A percentile compares a stretch with the other conserved stretches of the same genome.
Evolutionary conservation across 2,888 invertebrate genomes (phyloP).

Genomic region (Spilosoma lubricipeda): DNA sequence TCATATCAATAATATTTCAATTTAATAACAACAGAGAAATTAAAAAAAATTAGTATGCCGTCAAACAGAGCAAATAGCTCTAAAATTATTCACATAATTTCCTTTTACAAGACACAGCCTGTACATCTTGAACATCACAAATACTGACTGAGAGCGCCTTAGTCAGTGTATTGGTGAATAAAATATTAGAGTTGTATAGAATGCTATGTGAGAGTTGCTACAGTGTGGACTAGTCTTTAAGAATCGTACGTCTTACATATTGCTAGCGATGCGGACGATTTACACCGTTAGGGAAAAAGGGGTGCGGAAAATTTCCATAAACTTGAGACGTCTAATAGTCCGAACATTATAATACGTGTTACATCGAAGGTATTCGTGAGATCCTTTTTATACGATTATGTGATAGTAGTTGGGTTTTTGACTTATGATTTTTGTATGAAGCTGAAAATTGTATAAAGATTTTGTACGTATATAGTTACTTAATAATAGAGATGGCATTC

Average conservation of each 20-base stretch:
- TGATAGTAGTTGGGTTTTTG: not conserved
- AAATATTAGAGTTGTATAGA: not conserved
- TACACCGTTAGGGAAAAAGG: slow-evolving; percentile 27
- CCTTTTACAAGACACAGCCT: not conserved
- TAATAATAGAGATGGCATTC: not conserved
- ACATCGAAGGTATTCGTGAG: slow-evolving; percentile 12
- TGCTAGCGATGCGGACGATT: slow-evolving; percentile 25
- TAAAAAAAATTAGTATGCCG: not conserved
- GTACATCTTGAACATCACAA: not conserved
- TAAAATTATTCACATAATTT: not conserved
- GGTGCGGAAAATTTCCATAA: slow-evolving; percentile 28
- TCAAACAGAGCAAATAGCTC: not conserved
- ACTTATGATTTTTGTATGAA: slow-evolving; percentile 6
- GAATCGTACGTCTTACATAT: slow-evolving; percentile 16
- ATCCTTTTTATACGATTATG: slow-evolving; percentile 2
- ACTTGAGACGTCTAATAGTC: slow-evolving; percentile 24
- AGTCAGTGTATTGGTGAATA: not conserved
- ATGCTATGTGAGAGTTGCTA: not conserved
- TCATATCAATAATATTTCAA: not conserved
- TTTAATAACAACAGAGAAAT: not conserved
- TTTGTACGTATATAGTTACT: not conserved
- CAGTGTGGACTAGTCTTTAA: slow-evolving; percentile 12
- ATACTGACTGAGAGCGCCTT: too few species aligned
- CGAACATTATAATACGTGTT: slow-evolving; percentile 27
- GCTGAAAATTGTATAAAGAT: not conserved